Base-by-base conservation (phyloP, 1,140 invertebrate species). In the Delia radicum region DNA sequence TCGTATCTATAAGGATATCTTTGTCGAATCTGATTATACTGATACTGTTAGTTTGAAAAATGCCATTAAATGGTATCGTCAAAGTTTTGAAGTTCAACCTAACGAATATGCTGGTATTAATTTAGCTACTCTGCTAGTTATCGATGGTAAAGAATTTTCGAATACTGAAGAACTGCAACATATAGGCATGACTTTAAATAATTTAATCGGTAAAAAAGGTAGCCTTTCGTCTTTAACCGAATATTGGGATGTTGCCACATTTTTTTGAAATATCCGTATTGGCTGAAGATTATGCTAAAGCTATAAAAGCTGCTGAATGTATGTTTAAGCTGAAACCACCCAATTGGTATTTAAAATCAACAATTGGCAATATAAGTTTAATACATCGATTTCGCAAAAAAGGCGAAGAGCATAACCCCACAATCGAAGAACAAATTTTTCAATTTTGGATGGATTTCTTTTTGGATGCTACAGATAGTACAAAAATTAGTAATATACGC, bases 61-160 rank as follows among this genome's bases (percentile, higher is more conserved):
- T 88, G 98, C 98, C 28, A 99, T 99, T 80, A 91, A 94, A 87
- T 99, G 98, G 98, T 99, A 99, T 86, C 90, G 97, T 76, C 96
- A 98, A 89, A 98, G 98, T 67, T 99, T 99, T 87, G 96, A 94
- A 84, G 94, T 98, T 37, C 97, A 99, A 83, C 98, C 97, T 2
- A 98, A 99, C 87, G 98, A 99, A 89, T 99, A 99, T 89, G 97
- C 97, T 24, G 98, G 98, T 37, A 99, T 99, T 76, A 99, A 99
- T 90, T 89, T 99, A 79, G 98, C 98, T 26, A 99, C 98, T 15
- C 88, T 99, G 21, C 88, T 99, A 33, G 97, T 99, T n/a, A 98
- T 99, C 80, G 95, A 94, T 79, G 98, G 98, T 37, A 96, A 98
- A 87, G 95, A 98, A 82, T 97, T 99, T 85, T 93, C 93, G 55